Conservation (phyloP, 2,797 vertebrate genomes). For the Parauchenoglanis punctatus region DNA sequence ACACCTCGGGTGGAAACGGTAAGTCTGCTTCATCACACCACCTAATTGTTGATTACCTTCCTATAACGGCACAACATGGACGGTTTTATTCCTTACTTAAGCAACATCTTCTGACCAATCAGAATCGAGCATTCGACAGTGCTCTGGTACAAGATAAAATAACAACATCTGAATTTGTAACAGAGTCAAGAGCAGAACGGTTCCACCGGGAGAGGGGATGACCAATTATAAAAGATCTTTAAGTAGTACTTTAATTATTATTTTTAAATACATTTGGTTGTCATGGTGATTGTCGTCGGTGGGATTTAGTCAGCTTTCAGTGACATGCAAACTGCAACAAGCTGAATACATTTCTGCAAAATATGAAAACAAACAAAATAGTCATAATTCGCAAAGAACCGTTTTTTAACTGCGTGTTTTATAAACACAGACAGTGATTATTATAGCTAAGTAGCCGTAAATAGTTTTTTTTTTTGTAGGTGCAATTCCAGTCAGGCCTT, state of each 20-base stretch:
- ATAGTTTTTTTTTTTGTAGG: not conserved
- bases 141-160: not conserved
- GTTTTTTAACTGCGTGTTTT: not conserved
- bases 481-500: constrained; percentile 49
- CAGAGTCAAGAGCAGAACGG: not conserved
- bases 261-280: not conserved
- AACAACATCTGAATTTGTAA: not conserved
- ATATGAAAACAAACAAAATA: too few relatives aligned
- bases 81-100: not conserved
- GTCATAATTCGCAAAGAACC: not conserved
- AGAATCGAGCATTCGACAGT: not conserved
- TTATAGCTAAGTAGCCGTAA: not conserved
- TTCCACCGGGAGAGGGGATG: not conserved
- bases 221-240: not conserved
- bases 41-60: not conserved
- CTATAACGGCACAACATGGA: not conserved
- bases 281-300: not conserved
- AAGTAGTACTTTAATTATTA: not conserved
- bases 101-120: not conserved
- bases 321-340: not conserved
- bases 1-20: not conserved
- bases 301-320: not conserved
- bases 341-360: not conserved
- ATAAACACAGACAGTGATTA: not conserved
- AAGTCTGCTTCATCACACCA: not conserved